These are phyloP conservation scores for Propithecus perrieri DNA, from an alignment of 2,797 vertebrate genomes.

Conservation along the genomic window DNA sequence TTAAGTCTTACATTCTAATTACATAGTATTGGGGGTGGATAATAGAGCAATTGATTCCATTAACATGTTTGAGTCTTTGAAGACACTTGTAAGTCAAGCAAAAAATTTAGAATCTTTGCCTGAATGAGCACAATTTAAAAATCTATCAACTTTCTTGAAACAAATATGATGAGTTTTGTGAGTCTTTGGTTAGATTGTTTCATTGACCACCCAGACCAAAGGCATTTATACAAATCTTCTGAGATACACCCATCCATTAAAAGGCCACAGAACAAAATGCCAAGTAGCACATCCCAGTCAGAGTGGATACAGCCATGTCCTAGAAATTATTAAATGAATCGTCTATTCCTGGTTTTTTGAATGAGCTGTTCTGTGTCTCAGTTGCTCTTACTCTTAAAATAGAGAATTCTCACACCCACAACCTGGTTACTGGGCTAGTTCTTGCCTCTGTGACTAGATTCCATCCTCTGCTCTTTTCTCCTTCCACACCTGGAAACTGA, in stretches of 20 bases:
- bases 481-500: neutral
- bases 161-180: neutral
- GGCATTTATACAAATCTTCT: conserved; percentile 50
- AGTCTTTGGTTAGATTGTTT: conserved; percentile 39
- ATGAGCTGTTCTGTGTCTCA: conserved; percentile 60
- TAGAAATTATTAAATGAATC: conserved; percentile 63
- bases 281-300: conserved; percentile 52
- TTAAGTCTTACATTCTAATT: neutral
- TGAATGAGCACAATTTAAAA: neutral
- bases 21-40: neutral
- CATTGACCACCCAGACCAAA: conserved; percentile 63
- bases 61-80: neutral
- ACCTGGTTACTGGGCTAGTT: neutral
- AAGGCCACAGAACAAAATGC: conserved; percentile 68
- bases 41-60: neutral
- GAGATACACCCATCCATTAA: conserved; percentile 73
- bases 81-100: neutral
- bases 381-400: conserved; percentile 50
- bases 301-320: neutral
- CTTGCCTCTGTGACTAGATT: neutral
- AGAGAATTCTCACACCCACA: conserved; percentile 28
- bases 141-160: conserved; percentile 62
- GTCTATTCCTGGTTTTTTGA: conserved; percentile 68
- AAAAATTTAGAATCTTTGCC: neutral
- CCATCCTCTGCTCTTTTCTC: neutral